Evolutionary conservation across 2,888 invertebrate genomes (phyloP).

Genomic region (Polyommatus iphigenia): DNA sequence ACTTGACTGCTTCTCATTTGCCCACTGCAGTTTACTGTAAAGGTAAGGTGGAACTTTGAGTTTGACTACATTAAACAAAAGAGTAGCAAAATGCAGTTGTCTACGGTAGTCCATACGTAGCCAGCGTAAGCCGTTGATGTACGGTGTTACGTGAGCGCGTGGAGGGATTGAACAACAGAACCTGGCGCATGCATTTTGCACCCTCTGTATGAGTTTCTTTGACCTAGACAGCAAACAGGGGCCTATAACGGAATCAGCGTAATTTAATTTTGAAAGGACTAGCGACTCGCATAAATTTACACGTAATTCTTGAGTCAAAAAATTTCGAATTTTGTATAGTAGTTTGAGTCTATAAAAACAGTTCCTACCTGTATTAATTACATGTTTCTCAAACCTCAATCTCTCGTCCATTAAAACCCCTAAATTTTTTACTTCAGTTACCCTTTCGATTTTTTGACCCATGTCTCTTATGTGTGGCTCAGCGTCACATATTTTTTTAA

Average conservation of each 20-base stretch:
- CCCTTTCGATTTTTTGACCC: conserved; percentile 4
- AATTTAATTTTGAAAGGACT: too few species aligned
- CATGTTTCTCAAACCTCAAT: conserved; percentile 12
- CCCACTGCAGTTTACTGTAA: too few species aligned
- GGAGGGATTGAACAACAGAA: conserved; percentile 4
- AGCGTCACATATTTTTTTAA: neutral
- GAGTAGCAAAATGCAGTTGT: too few species aligned
- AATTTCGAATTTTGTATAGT: too few species aligned
- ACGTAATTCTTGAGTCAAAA: too few species aligned
- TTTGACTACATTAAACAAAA: too few species aligned
- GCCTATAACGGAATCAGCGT: neutral
- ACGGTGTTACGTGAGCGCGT: neutral
- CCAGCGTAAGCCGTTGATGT: neutral
- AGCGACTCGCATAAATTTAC: too few species aligned
- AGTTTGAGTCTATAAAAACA: neutral
- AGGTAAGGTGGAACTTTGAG: too few species aligned
- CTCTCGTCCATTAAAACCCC: conserved; percentile 19
- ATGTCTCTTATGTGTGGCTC: neutral
- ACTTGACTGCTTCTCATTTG: too few species aligned
- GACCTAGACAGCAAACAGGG: conserved; percentile 1
- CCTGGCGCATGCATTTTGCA: conserved; percentile 3
- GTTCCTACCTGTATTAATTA: neutral
- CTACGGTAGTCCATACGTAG: neutral
- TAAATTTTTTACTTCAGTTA: neutral
- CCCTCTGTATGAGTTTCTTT: neutral